Evolutionary conservation across 2,113 vertebrate species (phyloP).

Genomic region (Macaca nemestrina): DNA sequence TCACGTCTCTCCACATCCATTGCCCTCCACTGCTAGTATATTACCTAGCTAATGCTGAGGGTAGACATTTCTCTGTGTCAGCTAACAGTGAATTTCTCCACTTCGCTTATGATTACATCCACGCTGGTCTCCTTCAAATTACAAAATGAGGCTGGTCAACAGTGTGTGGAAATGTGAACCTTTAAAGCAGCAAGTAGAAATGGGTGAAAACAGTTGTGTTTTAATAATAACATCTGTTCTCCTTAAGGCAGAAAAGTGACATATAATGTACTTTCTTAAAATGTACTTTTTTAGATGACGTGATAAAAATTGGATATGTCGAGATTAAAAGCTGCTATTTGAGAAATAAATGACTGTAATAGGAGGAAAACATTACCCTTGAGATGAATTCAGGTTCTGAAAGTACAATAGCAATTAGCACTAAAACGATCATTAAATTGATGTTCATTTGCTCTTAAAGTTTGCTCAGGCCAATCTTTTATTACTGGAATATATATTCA

Average conservation of each 20-base stretch:
- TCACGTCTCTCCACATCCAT: slow-evolving; percentile 87
- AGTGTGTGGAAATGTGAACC: neutral
- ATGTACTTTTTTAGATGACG: neutral
- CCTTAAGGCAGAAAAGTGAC: neutral
- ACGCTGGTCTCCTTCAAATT: slow-evolving; percentile 64
- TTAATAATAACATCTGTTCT: slow-evolving; percentile 10
- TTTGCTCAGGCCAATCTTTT: slow-evolving; percentile 39
- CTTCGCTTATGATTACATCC: slow-evolving; percentile 81
- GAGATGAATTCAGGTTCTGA: slow-evolving; percentile 22
- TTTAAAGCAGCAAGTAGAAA: neutral
- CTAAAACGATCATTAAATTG: slow-evolving; percentile 26
- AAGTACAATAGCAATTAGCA: slow-evolving; percentile 45
- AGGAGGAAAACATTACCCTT: neutral
- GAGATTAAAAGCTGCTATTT: slow-evolving; percentile 20
- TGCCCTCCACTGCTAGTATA: slow-evolving; percentile 87
- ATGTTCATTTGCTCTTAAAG: slow-evolving; percentile 34
- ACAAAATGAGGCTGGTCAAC: slow-evolving; percentile 48
- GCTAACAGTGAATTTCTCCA: slow-evolving; percentile 79
- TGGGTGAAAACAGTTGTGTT: neutral
- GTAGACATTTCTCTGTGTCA: slow-evolving; percentile 87
- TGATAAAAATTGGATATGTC: neutral
- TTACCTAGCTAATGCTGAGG: slow-evolving; percentile 86
- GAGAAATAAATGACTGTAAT: slow-evolving; percentile 42
- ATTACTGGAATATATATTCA: slow-evolving; percentile 18
- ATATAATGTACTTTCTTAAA: neutral